Evolutionary conservation across 37 sponge, comb jelly and placozoan genomes (phyloP).

Genomic region (Bolinopsis microptera): DNA sequence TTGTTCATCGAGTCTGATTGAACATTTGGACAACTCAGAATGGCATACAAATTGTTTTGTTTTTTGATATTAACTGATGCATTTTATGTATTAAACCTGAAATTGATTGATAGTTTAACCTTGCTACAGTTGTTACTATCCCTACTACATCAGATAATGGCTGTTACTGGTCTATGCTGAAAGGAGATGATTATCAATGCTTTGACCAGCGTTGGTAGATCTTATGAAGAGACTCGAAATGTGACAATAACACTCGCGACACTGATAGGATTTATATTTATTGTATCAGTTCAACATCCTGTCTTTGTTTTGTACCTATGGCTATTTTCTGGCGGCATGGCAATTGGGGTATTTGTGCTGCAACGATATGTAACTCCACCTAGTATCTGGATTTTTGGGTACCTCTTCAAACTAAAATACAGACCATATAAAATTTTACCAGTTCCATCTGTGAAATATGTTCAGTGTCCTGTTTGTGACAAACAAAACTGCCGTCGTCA

Average conservation of each 20-base stretch:
- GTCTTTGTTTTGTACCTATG: conserved; percentile 41
- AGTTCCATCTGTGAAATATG: conserved; percentile 47
- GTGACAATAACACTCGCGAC: neutral
- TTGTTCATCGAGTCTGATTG: too few species aligned
- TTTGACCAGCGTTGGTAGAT: conserved; percentile 16
- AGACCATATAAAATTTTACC: neutral
- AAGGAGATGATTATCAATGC: conserved; percentile 40
- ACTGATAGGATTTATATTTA: neutral
- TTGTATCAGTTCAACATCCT: neutral
- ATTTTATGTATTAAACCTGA: too few species aligned
- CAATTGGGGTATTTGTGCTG: conserved; percentile 24
- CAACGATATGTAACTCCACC: conserved; percentile 39
- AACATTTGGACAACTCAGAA: too few species aligned
- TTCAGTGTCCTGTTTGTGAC: conserved; percentile 37
- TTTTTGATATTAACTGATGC: too few species aligned
- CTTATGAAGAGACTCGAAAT: conserved; percentile 17
- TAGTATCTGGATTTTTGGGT: conserved; percentile 46
- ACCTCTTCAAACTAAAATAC: conserved; percentile 9
- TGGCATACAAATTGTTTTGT: too few species aligned
- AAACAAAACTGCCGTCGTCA: conserved; percentile 34
- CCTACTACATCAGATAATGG: too few species aligned
- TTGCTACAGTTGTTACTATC: too few species aligned
- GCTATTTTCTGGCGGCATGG: conserved; percentile 19
- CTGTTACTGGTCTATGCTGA: too few species aligned
- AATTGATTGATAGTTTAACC: too few species aligned